phyloP scores from a whole-genome alignment of 2,888 invertebrate genomes.

The Doris montereyensis region DNA sequence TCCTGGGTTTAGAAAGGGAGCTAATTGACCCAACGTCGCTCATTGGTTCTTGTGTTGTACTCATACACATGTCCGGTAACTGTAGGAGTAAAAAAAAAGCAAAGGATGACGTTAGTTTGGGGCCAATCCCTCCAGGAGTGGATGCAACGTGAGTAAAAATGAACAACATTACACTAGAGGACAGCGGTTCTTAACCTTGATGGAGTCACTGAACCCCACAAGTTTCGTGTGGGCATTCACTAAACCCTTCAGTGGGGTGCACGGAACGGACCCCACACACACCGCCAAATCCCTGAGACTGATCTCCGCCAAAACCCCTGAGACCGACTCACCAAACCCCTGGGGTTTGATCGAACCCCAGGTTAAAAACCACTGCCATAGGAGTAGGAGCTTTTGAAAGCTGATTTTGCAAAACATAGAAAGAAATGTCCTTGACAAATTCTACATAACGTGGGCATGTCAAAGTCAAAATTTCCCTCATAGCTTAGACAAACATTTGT shows the following conservation, averaged over 20 bases:
- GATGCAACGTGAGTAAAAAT: too few relatives aligned
- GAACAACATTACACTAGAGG: too few relatives aligned
- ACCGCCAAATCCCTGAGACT: background rate
- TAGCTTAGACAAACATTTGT: too few relatives aligned
- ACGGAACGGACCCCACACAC: background rate
- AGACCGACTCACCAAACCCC: too few relatives aligned
- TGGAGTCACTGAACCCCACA: too few relatives aligned
- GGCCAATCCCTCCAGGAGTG: too few relatives aligned
- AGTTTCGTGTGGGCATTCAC: background rate
- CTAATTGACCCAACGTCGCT: slow-evolving; percentile 45
- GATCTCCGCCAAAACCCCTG: background rate
- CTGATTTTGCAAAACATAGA: background rate
- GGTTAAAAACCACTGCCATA: background rate
- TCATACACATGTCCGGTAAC: slow-evolving; percentile 47
- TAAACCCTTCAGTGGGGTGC: background rate
- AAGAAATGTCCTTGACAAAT: background rate
- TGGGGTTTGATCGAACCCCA: background rate
- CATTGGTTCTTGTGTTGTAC: slow-evolving; percentile 48
- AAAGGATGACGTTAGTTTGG: background rate
- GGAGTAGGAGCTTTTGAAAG: background rate
- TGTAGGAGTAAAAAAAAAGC: slow-evolving; percentile 26
- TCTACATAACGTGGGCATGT: background rate
- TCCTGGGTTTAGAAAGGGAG: too few relatives aligned
- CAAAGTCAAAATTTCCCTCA: too few relatives aligned
- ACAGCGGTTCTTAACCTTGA: too few relatives aligned